Percentiles rank a stretch among this genome's conserved stretches.
Conservation (phyloP, 2,797 vertebrate genomes). For the Molossus alvarezi region DNA sequence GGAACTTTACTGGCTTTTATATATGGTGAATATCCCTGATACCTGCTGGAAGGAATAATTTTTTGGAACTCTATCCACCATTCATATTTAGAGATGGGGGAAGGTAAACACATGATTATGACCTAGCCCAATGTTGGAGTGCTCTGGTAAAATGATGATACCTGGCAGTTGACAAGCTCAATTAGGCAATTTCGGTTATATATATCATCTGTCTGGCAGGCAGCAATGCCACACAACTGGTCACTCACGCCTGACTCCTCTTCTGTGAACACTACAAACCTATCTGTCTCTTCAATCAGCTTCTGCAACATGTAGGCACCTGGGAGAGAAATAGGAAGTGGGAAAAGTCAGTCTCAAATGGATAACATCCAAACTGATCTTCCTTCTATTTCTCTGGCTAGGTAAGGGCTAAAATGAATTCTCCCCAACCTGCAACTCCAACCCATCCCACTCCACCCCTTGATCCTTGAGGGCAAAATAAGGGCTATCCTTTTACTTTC, state of each 20-base stretch:
- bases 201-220: constrained; percentile 98
- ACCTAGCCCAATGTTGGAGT: constrained; percentile 34
- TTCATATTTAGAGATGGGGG: neutral
- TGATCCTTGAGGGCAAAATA: constrained; percentile 24
- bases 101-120: constrained; percentile 20
- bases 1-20: constrained; percentile 46
- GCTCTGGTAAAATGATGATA: constrained; percentile 83
- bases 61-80: constrained; percentile 42
- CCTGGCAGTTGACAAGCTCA: constrained; percentile 99
- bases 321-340: constrained; percentile 81
- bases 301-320: constrained; percentile 99
- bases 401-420: neutral
- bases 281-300: constrained; percentile 98
- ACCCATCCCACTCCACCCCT: neutral
- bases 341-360: constrained; percentile 49
- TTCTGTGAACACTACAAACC: constrained; percentile 99
- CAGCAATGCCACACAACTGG: constrained; percentile 97
- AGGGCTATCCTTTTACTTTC: constrained; percentile 31
- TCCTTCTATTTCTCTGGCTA: constrained; percentile 14
- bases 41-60: neutral
- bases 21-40: constrained; percentile 10
- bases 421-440: neutral
- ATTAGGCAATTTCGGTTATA: constrained; percentile 99
- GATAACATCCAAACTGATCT: constrained; percentile 18
- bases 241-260: constrained; percentile 98